Conservation (phyloP, 2,113 vertebrate genomes). For the Eudorcas thomsonii region DNA sequence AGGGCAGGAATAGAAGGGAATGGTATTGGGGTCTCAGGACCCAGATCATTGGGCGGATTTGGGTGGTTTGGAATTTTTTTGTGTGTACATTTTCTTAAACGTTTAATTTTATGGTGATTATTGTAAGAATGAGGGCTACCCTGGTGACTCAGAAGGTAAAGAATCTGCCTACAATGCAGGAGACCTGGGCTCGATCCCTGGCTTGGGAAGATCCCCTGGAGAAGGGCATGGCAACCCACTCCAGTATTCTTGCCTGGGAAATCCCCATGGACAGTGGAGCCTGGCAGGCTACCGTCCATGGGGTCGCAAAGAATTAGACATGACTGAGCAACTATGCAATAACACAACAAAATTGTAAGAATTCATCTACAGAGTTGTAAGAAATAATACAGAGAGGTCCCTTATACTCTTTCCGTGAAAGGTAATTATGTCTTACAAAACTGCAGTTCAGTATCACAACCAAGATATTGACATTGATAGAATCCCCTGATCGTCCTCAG, state of each 20-base stretch:
- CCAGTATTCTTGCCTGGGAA: neutral
- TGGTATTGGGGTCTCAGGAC: accelerated
- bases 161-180: neutral
- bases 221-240: neutral
- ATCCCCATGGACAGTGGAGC: neutral
- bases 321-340: neutral
- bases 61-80: neutral
- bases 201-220: neutral
- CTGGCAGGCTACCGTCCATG: neutral
- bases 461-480: accelerated
- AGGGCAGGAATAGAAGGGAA: neutral
- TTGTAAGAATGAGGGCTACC: neutral
- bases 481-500: accelerated
- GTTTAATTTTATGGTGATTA: neutral
- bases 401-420: neutral
- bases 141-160: neutral
- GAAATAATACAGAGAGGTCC: neutral
- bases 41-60: neutral
- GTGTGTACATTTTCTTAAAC: neutral
- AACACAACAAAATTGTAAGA: neutral
- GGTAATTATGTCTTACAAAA: neutral
- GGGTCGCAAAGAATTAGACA: neutral
- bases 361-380: neutral
- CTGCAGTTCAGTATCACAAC: neutral
- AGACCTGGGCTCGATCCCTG: neutral